A percentile compares a stretch with the other conserved stretches of the same genome.
Evolutionary conservation across 1,140 invertebrate genomes (phyloP).

Genomic region (Drosophila obscura): DNA sequence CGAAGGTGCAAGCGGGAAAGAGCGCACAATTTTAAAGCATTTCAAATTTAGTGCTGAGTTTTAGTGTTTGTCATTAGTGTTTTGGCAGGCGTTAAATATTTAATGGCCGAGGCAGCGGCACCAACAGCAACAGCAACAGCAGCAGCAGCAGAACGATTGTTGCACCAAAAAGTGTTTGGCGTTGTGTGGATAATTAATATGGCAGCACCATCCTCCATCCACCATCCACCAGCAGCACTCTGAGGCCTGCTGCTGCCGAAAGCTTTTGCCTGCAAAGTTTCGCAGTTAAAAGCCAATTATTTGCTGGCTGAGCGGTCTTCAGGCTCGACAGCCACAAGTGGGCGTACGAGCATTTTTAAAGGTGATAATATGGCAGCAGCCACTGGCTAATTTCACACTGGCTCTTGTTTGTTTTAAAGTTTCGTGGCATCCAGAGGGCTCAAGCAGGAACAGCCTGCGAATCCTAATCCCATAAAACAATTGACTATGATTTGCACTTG

Average conservation of each 20-base stretch:
- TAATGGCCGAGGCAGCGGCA: conserved; percentile 55
- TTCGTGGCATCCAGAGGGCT: neutral
- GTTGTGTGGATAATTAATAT: conserved; percentile 76
- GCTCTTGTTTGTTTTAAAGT: too few species aligned
- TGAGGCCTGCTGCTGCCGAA: too few species aligned
- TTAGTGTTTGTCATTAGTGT: conserved; percentile 81
- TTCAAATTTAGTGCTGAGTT: conserved; percentile 74
- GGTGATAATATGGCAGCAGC: too few species aligned
- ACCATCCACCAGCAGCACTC: too few species aligned
- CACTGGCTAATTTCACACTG: too few species aligned
- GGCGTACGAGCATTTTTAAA: too few species aligned
- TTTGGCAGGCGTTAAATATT: conserved; percentile 81
- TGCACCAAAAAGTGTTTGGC: conserved; percentile 74
- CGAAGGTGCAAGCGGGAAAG: neutral
- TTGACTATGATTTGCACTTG: conserved; percentile 13
- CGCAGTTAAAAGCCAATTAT: conserved; percentile 37
- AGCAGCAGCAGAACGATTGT: conserved; percentile 31
- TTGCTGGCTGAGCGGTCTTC: neutral
- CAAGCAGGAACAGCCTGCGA: neutral
- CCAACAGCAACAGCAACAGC: neutral
- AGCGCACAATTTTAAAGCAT: conserved; percentile 69
- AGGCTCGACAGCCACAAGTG: conserved; percentile 2
- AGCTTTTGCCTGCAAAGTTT: conserved; percentile 16
- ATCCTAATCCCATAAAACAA: conserved; percentile 23
- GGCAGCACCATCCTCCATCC: conserved; percentile 4